Conservation (phyloP, 2,113 vertebrate species). For the Carlito syrichta region DNA sequence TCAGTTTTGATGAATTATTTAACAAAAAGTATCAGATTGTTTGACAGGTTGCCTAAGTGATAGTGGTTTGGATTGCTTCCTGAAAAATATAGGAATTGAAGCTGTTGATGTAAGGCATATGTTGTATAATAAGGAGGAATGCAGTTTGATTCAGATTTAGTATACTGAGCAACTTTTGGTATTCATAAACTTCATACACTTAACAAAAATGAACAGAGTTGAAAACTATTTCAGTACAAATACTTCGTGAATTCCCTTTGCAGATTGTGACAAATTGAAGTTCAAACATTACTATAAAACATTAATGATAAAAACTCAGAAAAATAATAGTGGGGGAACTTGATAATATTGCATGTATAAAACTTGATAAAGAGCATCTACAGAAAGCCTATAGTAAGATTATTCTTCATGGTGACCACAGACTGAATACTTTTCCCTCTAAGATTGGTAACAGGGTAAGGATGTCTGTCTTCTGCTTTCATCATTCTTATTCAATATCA, state of each 20-base stretch:
- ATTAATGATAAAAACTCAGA: conserved; percentile 14
- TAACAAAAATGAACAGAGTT: conserved; percentile 31
- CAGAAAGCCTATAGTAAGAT: not conserved
- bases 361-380: not conserved
- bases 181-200: not conserved
- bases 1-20: conserved; percentile 38
- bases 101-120: conserved; percentile 11
- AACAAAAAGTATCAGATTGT: conserved; percentile 16
- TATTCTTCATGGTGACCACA: not conserved
- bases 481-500: not conserved
- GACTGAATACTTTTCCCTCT: not conserved
- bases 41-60: conserved; percentile 37
- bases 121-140: not conserved
- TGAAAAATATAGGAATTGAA: conserved; percentile 21
- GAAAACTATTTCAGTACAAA: conserved; percentile 49
- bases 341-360: not conserved
- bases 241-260: conserved; percentile 6
- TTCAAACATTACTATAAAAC: not conserved
- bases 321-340: not conserved
- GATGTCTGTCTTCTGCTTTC: not conserved
- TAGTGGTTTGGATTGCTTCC: conserved; percentile 47
- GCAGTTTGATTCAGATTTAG: conserved; percentile 14
- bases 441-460: not conserved
- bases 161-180: conserved; percentile 24
- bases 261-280: not conserved